Percentiles rank a stretch among this genome's conserved stretches.
Conservation (phyloP, 2,113 vertebrate genomes). For the Solea solea region DNA sequence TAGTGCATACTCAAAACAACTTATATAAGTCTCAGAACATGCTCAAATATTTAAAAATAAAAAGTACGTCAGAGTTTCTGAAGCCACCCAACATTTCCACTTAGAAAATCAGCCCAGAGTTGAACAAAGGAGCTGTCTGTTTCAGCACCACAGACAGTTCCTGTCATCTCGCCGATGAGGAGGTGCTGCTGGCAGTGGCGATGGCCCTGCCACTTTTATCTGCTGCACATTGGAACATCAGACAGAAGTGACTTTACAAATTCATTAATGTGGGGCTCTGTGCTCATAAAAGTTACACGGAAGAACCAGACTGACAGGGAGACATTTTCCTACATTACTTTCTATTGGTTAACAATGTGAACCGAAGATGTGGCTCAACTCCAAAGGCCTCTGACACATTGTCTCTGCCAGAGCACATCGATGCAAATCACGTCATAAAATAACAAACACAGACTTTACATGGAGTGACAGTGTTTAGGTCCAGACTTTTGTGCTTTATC, state of each 20-base stretch:
- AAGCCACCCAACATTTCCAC: conserved; percentile 26
- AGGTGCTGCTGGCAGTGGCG: conserved; percentile 46
- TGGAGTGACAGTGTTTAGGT: not conserved
- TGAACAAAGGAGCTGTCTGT: conserved; percentile 62
- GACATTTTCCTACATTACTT: conserved; percentile 3
- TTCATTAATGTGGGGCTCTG: conserved; percentile 24
- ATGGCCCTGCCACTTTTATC: conserved; percentile 49
- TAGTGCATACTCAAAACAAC: not conserved
- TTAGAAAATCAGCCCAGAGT: conserved; percentile 33
- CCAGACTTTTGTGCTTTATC: not conserved
- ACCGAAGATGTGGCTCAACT: conserved; percentile 51
- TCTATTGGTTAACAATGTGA: conserved; percentile 10
- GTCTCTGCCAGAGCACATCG: conserved; percentile 24
- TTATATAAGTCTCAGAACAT: not conserved
- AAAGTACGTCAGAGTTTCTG: conserved; percentile 6
- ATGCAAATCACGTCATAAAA: conserved; percentile 46
- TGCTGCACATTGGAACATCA: conserved; percentile 52
- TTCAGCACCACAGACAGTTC: conserved; percentile 76
- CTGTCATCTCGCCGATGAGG: conserved; percentile 45
- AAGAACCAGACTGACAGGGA: conserved; percentile 27
- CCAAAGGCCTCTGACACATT: conserved; percentile 43
- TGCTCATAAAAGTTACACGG: not conserved
- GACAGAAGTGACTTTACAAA: conserved; percentile 50
- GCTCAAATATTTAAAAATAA: conserved; percentile 13
- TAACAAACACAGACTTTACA: not conserved